Percentiles rank a stretch among this genome's conserved stretches.
Evolutionary conservation across 2,113 vertebrate species (phyloP).

Genomic region (Leucosticte australis): DNA sequence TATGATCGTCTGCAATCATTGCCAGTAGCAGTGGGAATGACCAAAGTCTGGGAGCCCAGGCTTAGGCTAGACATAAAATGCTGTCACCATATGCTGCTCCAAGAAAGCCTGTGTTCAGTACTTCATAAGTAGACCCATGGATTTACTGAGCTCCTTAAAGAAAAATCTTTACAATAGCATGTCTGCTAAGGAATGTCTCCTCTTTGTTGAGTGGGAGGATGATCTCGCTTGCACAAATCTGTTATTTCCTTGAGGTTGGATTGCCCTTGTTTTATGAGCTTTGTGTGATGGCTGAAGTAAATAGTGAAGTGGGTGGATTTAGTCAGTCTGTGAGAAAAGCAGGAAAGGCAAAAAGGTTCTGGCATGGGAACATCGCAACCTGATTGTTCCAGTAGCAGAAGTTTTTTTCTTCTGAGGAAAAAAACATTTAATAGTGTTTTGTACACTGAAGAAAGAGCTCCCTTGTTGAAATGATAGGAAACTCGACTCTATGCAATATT

Average conservation of each 20-base stretch:
- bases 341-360: conserved; percentile 30
- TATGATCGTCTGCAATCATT: not conserved
- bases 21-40: conserved; percentile 6
- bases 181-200: not conserved
- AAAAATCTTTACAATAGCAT: not conserved
- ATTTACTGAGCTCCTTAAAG: not conserved
- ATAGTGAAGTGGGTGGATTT: conserved; percentile 31
- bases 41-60: conserved; percentile 2
- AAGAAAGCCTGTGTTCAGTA: not conserved
- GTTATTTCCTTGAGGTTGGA: not conserved
- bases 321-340: not conserved
- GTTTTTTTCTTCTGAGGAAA: not conserved
- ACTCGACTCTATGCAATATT: not conserved
- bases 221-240: not conserved
- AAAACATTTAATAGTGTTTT: not conserved
- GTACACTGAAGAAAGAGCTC: not conserved
- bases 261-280: conserved; percentile 49
- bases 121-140: not conserved
- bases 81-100: conserved; percentile 20
- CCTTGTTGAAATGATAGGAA: not conserved
- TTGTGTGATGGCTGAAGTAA: conserved; percentile 43
- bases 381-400: conserved; percentile 31
- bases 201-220: conserved; percentile 9
- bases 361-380: conserved; percentile 11
- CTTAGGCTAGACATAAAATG: not conserved